Evolutionary conservation across 2,888 invertebrate genomes (phyloP).

Genomic region (Trachelus troglodyta): DNA sequence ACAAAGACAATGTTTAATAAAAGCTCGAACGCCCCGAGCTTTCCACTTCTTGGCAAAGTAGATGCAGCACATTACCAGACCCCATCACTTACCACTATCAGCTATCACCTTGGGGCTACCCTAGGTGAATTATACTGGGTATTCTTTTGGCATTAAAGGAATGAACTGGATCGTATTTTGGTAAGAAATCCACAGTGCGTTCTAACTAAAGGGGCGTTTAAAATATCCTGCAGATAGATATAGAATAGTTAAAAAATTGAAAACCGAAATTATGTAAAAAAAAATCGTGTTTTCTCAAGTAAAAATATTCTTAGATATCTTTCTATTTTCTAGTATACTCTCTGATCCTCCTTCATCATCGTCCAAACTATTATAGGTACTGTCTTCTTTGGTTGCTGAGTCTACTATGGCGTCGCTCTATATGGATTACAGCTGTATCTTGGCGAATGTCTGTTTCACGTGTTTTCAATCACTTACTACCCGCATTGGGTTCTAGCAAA

Average conservation of each 20-base stretch:
- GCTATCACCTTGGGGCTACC: conserved; percentile 32
- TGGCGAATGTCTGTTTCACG: conserved; percentile 22
- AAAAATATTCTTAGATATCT: neutral
- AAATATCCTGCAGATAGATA: neutral
- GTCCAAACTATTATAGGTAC: neutral
- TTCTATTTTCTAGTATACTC: neutral
- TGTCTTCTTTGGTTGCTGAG: neutral
- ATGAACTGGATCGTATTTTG: conserved; percentile 32
- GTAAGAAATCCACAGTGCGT: neutral
- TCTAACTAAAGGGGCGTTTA: neutral
- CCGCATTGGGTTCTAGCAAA: conserved; percentile 38
- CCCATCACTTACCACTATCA: conserved; percentile 63
- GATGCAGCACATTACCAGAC: conserved; percentile 63
- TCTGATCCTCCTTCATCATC: neutral
- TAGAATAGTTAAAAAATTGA: neutral
- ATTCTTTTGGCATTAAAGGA: conserved; percentile 34
- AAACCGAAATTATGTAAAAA: neutral
- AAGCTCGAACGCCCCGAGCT: conserved; percentile 41
- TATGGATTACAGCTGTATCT: neutral
- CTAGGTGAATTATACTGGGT: conserved; percentile 41
- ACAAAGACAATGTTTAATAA: conserved; percentile 53
- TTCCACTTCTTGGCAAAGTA: conserved; percentile 46
- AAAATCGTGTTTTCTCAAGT: neutral
- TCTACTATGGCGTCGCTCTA: neutral
- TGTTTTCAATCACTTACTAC: conserved; percentile 48